Percentiles rank a stretch among this genome's conserved stretches.
Evolutionary conservation across 2,888 invertebrate species (phyloP).

Genomic region (Psylliodes chrysocephalus): DNA sequence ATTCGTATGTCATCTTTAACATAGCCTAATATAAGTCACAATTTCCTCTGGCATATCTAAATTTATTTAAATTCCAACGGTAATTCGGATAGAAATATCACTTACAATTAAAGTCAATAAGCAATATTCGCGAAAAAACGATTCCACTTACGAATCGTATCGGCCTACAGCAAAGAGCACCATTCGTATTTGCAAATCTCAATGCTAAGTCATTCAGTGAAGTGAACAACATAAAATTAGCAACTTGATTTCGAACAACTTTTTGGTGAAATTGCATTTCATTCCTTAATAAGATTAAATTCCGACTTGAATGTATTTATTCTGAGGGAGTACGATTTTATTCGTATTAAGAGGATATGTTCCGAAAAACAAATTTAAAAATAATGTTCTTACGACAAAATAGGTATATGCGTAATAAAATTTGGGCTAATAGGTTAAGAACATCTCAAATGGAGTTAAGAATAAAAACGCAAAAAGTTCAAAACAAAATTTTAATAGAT

Average conservation of each 20-base stretch:
- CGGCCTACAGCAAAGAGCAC: constrained; percentile 17
- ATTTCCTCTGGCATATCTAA: neutral
- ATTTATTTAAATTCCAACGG: neutral
- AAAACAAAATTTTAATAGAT: too few relatives aligned
- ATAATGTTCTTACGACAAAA: too few relatives aligned
- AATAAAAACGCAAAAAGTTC: too few relatives aligned
- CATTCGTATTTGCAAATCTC: constrained; percentile 11
- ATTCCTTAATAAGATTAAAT: constrained; percentile 28
- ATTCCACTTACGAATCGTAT: constrained; percentile 3
- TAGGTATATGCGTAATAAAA: too few relatives aligned
- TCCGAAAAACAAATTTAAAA: too few relatives aligned
- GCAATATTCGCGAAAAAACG: neutral
- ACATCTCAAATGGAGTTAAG: too few relatives aligned
- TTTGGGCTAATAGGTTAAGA: too few relatives aligned
- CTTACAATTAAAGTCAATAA: constrained; percentile 6
- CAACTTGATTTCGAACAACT: constrained; percentile 29
- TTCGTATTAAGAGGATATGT: constrained; percentile 9
- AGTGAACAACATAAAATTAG: constrained; percentile 37
- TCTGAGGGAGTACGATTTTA: constrained; percentile 10
- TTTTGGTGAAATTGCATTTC: constrained; percentile 29
- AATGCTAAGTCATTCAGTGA: constrained; percentile 9
- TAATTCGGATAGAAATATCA: constrained; percentile 1
- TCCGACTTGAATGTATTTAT: constrained; percentile 32
- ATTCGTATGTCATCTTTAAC: too few relatives aligned
- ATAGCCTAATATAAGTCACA: too few relatives aligned